phyloP scores from a whole-genome alignment of 2,888 invertebrate genomes.

The Peribatodes rhomboidaria region DNA sequence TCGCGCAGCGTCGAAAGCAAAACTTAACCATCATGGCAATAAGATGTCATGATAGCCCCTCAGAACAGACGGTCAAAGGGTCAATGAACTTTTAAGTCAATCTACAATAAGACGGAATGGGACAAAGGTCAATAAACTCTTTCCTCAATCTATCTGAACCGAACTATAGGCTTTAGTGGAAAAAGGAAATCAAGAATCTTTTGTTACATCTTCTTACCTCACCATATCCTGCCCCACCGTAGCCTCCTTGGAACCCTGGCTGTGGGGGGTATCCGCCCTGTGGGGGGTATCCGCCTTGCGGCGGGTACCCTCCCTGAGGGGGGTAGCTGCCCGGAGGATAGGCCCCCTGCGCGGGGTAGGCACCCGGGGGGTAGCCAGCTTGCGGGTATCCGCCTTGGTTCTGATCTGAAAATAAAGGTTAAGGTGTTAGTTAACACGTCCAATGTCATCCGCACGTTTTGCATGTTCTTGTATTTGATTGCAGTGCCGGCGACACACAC shows the following conservation, averaged over 20 bases:
- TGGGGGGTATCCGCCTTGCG: conserved; percentile 68
- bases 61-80: too few species aligned
- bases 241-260: conserved; percentile 67
- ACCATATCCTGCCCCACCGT: conserved; percentile 69
- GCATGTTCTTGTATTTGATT: too few species aligned
- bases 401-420: conserved; percentile 60
- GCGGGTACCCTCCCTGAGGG: conserved; percentile 62
- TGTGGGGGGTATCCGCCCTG: conserved; percentile 67
- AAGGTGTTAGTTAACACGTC: not conserved
- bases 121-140: too few species aligned
- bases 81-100: too few species aligned
- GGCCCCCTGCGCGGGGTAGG: conserved; percentile 66
- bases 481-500: too few species aligned
- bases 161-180: too few species aligned
- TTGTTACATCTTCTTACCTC: conserved; percentile 62
- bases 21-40: too few species aligned
- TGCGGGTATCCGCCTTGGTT: conserved; percentile 65
- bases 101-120: too few species aligned
- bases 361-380: conserved; percentile 66
- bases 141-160: too few species aligned
- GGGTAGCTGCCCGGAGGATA: conserved; percentile 70
- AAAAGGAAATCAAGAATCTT: not conserved
- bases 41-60: too few species aligned
- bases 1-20: too few species aligned
- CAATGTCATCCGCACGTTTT: too few species aligned